These are phyloP conservation scores for Periophthalmus modestus DNA, from an alignment of 2,113 vertebrate species.

Conservation along the genomic window DNA sequence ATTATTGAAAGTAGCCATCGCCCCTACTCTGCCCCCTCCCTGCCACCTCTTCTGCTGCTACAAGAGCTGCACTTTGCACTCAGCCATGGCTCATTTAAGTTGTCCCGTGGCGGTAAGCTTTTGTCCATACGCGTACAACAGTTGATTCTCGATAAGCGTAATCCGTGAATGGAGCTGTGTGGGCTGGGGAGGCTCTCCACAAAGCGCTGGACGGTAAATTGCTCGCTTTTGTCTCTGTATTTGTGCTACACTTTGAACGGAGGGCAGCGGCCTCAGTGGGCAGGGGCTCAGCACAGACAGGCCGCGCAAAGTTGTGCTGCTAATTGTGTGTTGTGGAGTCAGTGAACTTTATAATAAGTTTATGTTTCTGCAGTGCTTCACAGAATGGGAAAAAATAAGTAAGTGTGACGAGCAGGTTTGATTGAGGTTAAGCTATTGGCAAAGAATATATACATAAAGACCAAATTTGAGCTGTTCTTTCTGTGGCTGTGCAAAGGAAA, in stretches of 20 bases:
- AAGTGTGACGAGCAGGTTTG: neutral
- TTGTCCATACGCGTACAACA: slow-evolving; percentile 68
- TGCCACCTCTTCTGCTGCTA: slow-evolving; percentile 38
- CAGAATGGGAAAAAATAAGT: neutral
- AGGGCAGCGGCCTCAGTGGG: slow-evolving; percentile 57
- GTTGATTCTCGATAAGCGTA: slow-evolving; percentile 74
- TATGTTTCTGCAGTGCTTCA: neutral
- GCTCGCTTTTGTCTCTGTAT: slow-evolving; percentile 73
- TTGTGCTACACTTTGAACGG: slow-evolving; percentile 65
- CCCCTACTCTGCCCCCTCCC: slow-evolving; percentile 30
- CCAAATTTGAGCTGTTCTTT: neutral
- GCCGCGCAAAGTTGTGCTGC: slow-evolving; percentile 35
- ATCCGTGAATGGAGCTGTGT: slow-evolving; percentile 68
- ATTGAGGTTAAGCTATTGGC: neutral
- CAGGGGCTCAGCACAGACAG: slow-evolving; percentile 53
- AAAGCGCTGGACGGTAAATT: slow-evolving; percentile 66
- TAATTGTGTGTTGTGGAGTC: slow-evolving; percentile 16
- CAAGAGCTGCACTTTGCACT: slow-evolving; percentile 57
- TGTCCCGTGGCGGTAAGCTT: slow-evolving; percentile 69
- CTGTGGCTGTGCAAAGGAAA: neutral
- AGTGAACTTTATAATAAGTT: slow-evolving; percentile 8
- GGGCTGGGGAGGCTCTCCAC: slow-evolving; percentile 66
- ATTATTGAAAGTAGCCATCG: slow-evolving; percentile 53
- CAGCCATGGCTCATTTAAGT: slow-evolving; percentile 66
- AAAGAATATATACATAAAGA: neutral